phyloP scores from a whole-genome alignment of 2,888 invertebrate genomes.

The Galeopsomyia nigrocyanea region DNA sequence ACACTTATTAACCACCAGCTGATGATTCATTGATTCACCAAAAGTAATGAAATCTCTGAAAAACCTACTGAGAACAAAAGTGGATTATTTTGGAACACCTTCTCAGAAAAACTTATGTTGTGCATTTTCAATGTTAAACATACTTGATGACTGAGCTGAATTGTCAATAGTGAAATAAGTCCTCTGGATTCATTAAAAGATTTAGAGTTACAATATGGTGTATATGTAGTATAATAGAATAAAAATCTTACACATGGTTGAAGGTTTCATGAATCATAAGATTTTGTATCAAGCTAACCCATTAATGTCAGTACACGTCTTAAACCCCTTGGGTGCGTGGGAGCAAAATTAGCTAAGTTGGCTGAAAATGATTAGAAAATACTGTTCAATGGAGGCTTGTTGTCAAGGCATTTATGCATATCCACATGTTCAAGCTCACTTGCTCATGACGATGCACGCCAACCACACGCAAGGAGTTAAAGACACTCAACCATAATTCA shows the following conservation, averaged over 20 bases:
- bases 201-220: not conserved
- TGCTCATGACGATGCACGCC: conserved; percentile 49
- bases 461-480: conserved; percentile 51
- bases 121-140: too few relatives aligned
- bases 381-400: conserved; percentile 36
- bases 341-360: conserved; percentile 50
- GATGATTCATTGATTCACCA: not conserved
- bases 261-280: conserved; percentile 42
- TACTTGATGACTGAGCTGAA: too few relatives aligned
- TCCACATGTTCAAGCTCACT: conserved; percentile 50
- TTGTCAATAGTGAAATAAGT: too few relatives aligned
- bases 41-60: too few relatives aligned
- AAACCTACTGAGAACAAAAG: too few relatives aligned
- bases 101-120: too few relatives aligned
- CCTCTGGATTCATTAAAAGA: too few relatives aligned
- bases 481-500: conserved; percentile 45
- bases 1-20: conserved; percentile 3
- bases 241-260: conserved; percentile 44
- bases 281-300: conserved; percentile 45
- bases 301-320: conserved; percentile 45
- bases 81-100: too few relatives aligned
- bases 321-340: conserved; percentile 50
- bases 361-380: conserved; percentile 49
- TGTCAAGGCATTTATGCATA: conserved; percentile 44
- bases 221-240: conserved; percentile 34